Conservation (phyloP, 2,888 invertebrate species). For the Alitta virens region DNA sequence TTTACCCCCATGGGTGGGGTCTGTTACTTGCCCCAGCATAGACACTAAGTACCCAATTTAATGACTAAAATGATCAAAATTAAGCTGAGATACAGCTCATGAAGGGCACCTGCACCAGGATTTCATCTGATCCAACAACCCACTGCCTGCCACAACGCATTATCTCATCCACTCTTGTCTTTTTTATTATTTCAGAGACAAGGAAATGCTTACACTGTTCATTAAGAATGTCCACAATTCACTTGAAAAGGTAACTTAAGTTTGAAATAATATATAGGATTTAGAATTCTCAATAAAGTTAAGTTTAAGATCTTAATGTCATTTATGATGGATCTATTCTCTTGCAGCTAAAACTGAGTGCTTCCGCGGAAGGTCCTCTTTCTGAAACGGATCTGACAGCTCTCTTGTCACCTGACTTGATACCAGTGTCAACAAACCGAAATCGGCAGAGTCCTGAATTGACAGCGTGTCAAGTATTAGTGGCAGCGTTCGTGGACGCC, state of each 20-base stretch:
- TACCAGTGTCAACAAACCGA: slow-evolving; percentile 34
- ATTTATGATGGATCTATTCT: not conserved
- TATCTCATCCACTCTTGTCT: too few relatives aligned
- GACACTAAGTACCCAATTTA: too few relatives aligned
- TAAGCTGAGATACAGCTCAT: too few relatives aligned
- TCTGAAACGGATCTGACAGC: slow-evolving; percentile 18
- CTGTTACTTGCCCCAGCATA: too few relatives aligned
- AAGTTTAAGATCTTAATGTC: too few relatives aligned
- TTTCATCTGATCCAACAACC: too few relatives aligned
- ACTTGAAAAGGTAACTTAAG: slow-evolving; percentile 49
- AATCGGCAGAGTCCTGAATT: slow-evolving; percentile 48
- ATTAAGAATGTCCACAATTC: slow-evolving; percentile 41
- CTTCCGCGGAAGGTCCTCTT: too few relatives aligned
- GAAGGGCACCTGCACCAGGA: too few relatives aligned
- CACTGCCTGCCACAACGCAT: too few relatives aligned
- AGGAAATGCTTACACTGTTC: slow-evolving; percentile 43
- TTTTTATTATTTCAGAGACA: slow-evolving; percentile 38
- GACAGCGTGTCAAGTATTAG: slow-evolving; percentile 47
- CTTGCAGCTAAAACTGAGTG: not conserved
- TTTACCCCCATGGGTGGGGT: too few relatives aligned
- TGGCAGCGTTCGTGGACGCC: slow-evolving; percentile 46
- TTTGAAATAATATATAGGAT: not conserved
- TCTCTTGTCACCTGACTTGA: slow-evolving; percentile 46
- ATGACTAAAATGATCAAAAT: too few relatives aligned
- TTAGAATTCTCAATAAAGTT: too few relatives aligned